Percentiles rank a stretch among this genome's conserved stretches.
phyloP scores from a whole-genome alignment of 2,797 vertebrate species.

The Clarias fuscus region DNA sequence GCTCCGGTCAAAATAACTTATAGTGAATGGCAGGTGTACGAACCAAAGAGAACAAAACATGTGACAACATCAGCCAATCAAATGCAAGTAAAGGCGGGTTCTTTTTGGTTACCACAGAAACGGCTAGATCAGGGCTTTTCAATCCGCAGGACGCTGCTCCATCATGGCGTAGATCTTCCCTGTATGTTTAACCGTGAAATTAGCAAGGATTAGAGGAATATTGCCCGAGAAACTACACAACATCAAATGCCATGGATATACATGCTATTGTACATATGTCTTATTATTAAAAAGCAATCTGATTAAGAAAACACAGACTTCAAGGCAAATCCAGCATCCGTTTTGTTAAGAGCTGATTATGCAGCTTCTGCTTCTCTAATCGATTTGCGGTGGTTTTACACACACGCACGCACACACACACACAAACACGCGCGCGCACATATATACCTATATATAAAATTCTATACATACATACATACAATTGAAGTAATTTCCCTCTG shows the following conservation, averaged over 20 bases:
- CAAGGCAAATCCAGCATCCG: background rate
- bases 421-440: background rate
- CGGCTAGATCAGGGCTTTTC: conserved; percentile 2
- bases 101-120: conserved; percentile 48
- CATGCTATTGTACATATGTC: no score
- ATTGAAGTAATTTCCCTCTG: no score
- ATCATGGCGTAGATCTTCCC: background rate
- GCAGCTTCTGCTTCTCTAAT: conserved; percentile 6
- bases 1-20: conserved; percentile 16
- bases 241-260: no score
- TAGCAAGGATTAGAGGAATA: background rate
- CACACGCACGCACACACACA: background rate
- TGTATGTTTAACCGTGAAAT: background rate
- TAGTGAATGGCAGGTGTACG: conserved; percentile 24
- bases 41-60: conserved; percentile 39
- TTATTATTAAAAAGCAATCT: background rate
- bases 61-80: conserved; percentile 38
- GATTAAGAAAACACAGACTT: background rate
- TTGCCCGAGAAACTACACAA: no score
- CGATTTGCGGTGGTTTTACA: background rate
- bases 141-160: background rate
- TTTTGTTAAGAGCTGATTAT: conserved; percentile 3
- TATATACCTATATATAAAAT: no score
- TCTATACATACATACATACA: no score
- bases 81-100: conserved; percentile 10